These are phyloP conservation scores for Probaryconus sp. DNA, from an alignment of 1,140 invertebrate species.

Conservation along the genomic window DNA sequence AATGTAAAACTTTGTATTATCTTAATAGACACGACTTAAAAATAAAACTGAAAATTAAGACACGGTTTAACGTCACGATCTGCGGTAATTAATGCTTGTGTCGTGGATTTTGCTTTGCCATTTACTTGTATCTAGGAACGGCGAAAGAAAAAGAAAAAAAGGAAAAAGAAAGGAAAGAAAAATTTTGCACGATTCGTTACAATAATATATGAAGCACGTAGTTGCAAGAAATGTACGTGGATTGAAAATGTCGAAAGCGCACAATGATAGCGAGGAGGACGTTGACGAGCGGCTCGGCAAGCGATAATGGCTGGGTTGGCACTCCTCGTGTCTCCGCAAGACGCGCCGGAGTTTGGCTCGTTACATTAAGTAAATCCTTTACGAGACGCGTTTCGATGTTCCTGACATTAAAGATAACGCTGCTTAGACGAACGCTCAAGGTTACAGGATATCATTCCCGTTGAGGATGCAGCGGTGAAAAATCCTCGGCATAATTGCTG, in stretches of 20 bases:
- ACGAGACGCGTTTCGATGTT: conserved; percentile 49
- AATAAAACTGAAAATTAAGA: too few relatives aligned
- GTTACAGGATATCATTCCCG: conserved; percentile 42
- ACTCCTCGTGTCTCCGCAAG: conserved; percentile 57
- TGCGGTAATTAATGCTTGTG: too few relatives aligned
- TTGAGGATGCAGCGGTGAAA: conserved; percentile 9
- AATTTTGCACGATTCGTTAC: conserved; percentile 34
- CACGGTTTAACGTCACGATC: too few relatives aligned
- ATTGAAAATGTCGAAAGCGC: conserved; percentile 49
- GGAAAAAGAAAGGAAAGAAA: too few relatives aligned
- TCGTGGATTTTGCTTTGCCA: too few relatives aligned
- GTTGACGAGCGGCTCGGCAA: conserved; percentile 24
- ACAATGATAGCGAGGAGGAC: conserved; percentile 43
- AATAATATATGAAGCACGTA: conserved; percentile 34
- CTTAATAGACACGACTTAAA: too few relatives aligned
- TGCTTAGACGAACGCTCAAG: conserved; percentile 42
- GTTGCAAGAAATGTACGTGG: conserved; percentile 20
- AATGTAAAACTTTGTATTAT: too few relatives aligned
- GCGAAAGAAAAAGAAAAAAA: not conserved
- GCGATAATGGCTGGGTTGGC: conserved; percentile 60
- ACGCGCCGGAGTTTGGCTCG: conserved; percentile 52
- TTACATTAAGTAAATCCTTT: conserved; percentile 62
- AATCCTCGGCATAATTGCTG: conserved; percentile 38
- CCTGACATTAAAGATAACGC: conserved; percentile 57
- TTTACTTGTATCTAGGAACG: conserved; percentile 16